Base-by-base conservation (phyloP, 2,797 vertebrate genomes). In the Chelon auratus region DNA sequence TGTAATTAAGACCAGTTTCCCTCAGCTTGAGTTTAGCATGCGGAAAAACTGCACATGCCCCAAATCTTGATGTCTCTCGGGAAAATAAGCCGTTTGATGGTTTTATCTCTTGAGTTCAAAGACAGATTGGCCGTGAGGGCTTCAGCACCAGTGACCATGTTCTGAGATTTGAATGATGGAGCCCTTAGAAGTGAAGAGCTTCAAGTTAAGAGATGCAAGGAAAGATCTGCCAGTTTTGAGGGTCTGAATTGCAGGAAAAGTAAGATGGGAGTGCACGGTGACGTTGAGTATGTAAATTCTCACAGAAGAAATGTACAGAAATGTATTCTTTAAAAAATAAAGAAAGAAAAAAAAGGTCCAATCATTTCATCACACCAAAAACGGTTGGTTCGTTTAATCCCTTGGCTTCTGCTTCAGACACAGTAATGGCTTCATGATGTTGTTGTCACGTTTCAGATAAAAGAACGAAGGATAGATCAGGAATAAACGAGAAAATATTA, bases 121-220 rank as follows among this genome's bases (percentile, higher is more conserved):
- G 52, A 30, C 22, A 18, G 30, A 43, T 39, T 56, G 36, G 33
- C 51, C 9, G 4, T n/a, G 42, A 54, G 13, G 36, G 17, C 43
- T 72, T 45, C 18, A 26, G 15, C 14, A 52, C 47, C 30, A 33
- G 37, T 13, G 30, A 37, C 33, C 47, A 1, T 60, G 17, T 37
- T 63, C 51, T 50, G 47, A 52, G 39, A 26, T 14, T 60, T 53
- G 1, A 52, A 57, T 36, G 48, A 11, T 17, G 3, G 11, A 36
- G 43, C 12, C 22, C 9, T 62, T 4, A 24, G 18, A 61, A 62
- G 20, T 24, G 56, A 30, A 57, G 6, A 2, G 17, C 12, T 54
- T 66, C 2, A 7, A 66, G 53, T 58, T 57, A 54, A 26, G 40
- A 52, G 33, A 48, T 43, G 24, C 11, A 22, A 13, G 62, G 18